phyloP scores from a whole-genome alignment of 2,797 vertebrate species.

The Lerista edwardsae region DNA sequence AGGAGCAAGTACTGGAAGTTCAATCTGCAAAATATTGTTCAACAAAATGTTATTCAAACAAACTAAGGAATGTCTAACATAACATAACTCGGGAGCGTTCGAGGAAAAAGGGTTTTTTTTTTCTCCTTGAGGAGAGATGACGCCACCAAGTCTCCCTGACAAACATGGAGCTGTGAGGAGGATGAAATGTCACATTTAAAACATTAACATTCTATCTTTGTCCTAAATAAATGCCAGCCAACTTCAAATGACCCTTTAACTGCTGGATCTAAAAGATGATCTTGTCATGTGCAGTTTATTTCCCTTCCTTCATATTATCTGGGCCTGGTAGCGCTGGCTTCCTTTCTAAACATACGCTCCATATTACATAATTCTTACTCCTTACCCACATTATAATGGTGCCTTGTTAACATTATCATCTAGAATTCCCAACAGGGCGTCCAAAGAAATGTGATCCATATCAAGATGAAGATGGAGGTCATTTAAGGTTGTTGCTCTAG shows the following conservation, averaged over 20 bases:
- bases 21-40: constrained; percentile 47
- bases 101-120: not conserved
- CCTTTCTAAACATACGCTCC: constrained; percentile 59
- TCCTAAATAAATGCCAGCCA: constrained; percentile 31
- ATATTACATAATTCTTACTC: constrained; percentile 53
- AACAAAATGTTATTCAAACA: constrained; percentile 60
- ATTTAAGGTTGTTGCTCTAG: constrained; percentile 52
- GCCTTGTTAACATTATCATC: constrained; percentile 60
- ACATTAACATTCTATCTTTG: not conserved
- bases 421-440: constrained; percentile 33
- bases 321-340: constrained; percentile 46
- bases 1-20: constrained; percentile 41
- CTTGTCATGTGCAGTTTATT: constrained; percentile 45
- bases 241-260: not conserved
- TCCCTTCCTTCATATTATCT: constrained; percentile 54
- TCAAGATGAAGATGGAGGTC: constrained; percentile 57
- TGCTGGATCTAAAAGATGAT: constrained; percentile 43
- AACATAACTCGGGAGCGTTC: constrained; percentile 31
- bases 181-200: constrained; percentile 36
- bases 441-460: constrained; percentile 54
- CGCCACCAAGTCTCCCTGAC: constrained; percentile 31
- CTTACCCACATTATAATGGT: constrained; percentile 50
- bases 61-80: constrained; percentile 47
- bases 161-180: constrained; percentile 1
- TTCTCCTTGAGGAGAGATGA: constrained; percentile 19